Evolutionary conservation across 2,113 vertebrate species (phyloP).

Genomic region (Gnathonemus longibarbis): DNA sequence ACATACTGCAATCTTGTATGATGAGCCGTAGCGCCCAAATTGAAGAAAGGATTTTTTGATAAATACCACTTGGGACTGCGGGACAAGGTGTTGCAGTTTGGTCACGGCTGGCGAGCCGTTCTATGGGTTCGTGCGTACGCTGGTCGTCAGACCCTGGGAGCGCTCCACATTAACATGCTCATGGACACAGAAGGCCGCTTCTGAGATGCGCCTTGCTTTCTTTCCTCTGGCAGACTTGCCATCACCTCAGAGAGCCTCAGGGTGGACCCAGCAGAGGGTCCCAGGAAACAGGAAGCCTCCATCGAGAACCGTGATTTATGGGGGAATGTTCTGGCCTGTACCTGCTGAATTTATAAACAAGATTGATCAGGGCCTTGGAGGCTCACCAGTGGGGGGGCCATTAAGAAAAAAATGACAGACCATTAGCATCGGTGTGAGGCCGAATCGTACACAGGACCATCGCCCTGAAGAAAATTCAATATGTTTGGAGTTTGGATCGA

Average conservation of each 20-base stretch:
- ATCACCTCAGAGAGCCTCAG: not conserved
- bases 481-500: not conserved
- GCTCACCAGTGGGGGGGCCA: conserved; percentile 47
- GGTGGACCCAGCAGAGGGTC: conserved; percentile 41
- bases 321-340: conserved; percentile 47
- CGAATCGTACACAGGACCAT: conserved; percentile 50
- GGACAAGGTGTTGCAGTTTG: not conserved
- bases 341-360: conserved; percentile 59
- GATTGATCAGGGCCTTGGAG: conserved; percentile 50
- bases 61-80: not conserved
- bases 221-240: conserved; percentile 30
- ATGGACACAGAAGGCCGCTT: conserved; percentile 37
- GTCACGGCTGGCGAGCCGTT: not conserved
- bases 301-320: conserved; percentile 53
- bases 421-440: conserved; percentile 43
- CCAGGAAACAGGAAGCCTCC: conserved; percentile 26
- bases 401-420: conserved; percentile 52
- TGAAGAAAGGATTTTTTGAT: not conserved
- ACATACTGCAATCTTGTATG: not conserved
- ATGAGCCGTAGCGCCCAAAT: too few relatives aligned
- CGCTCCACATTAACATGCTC: conserved; percentile 56
- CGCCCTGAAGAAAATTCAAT: conserved; percentile 39
- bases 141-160: conserved; percentile 45
- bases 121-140: not conserved
- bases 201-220: conserved; percentile 6